Conservation (phyloP, 2,113 vertebrate species). For the Nothoprocta perdicaria region DNA sequence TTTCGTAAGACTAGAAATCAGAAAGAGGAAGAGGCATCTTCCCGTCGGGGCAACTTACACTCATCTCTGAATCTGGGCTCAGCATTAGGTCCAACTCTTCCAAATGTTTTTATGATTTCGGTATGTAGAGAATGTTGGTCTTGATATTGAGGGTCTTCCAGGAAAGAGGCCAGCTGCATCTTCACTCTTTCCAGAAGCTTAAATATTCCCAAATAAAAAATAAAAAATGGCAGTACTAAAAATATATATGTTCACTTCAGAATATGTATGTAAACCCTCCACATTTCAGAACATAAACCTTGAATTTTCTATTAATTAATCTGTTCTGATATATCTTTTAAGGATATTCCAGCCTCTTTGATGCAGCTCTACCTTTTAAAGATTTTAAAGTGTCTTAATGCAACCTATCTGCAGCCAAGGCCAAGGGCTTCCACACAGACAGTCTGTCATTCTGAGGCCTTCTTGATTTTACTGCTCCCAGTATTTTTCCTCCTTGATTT, state of each 20-base stretch:
- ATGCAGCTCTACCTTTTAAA: not conserved
- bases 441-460: not conserved
- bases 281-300: not conserved
- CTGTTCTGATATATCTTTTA: not conserved
- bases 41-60: conserved; percentile 80
- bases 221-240: not conserved
- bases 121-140: conserved; percentile 97
- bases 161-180: conserved; percentile 97
- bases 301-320: not conserved
- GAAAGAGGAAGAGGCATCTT: not conserved
- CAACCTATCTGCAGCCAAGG: not conserved
- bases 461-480: not conserved
- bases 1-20: not conserved
- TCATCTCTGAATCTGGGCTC: conserved; percentile 97
- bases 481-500: not conserved
- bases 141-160: conserved; percentile 98
- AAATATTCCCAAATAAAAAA: conserved; percentile 28
- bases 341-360: not conserved
- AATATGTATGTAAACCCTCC: not conserved
- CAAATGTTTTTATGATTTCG: conserved; percentile 97
- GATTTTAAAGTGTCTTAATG: not conserved
- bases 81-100: conserved; percentile 96
- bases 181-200: conserved; percentile 97
- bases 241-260: not conserved
- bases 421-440: not conserved